Evolutionary conservation across 2,113 vertebrate genomes (phyloP), one percentile per base, ranked within the genome.

Genomic region (Vidua macroura): DNA sequence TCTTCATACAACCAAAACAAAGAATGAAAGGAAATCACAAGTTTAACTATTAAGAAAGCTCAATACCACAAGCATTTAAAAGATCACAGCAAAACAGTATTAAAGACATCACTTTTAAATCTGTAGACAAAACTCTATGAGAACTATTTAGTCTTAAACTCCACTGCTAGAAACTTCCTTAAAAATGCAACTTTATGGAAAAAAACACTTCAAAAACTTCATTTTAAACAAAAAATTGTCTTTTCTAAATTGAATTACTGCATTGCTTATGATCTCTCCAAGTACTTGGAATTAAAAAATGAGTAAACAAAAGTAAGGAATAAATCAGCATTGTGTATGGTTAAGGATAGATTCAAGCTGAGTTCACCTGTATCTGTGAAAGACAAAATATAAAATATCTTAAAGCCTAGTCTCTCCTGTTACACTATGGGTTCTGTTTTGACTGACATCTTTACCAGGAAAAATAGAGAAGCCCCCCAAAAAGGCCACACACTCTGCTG

Each of bases 1-100:
- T 31, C 69, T 88, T 92, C 49, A 43, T 33, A 79, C 20, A 89
- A 73, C 11, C 51, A 75, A 93, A 92, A 76, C 0, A 0, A 91
- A 91, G 74, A 91, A 56, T 59, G 64, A 81, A 91, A 86, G 69
- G 60, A 96, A 93, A 78, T 56, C 56, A 79, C 69, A 92, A 59
- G 52, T 86, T 82, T 83, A 75, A 27, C 51, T 51, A 63, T 28
- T 77, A 84, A 86, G 56, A 92, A 93, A 83, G 70, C 69, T 91
- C 74, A 81, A 74, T 75, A 85, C 53, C 58, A 90, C 77, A 92
- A 86, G 52, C 70, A 93, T 82, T 91, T 93, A 91, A 76, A 67
- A 93, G 56, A 93, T 72, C 83, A 86, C 27, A 87, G 60, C 56
- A 81, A 16, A 82, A 70, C 43, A 59, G 35, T 44, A 83, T 67